Evolutionary conservation across 2,113 vertebrate species (phyloP), one percentile per base, ranked within the genome.

Genomic region (Proterorhinus semilunaris): DNA sequence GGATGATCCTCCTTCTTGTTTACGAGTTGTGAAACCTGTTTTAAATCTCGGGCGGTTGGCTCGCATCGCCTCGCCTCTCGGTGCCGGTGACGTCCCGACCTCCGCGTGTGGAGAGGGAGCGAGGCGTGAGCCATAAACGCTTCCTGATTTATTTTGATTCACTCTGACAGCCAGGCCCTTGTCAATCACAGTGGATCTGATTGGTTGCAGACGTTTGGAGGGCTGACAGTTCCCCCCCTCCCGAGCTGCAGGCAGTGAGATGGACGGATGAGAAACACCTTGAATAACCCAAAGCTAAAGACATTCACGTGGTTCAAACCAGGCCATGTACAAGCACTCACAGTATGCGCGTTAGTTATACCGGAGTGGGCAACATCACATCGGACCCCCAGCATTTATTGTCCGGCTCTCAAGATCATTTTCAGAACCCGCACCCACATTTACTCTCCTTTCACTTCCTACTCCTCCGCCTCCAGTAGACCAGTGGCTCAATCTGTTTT

Each of bases 141-240:
- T 55, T 55, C 53, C 53, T 55, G 53, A 21, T 55, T 17, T 27
- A 11, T 55, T 10, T 21, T 55, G 53, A 55, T 55, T 55, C 11
- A 55, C 53, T 11, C 17, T 27, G 53, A 55, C 53, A 55, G 53
- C 53, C 53, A 9, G 9, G 53, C 17, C 53, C 53, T 55, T 55
- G 53, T 55, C 53, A 55, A 55, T 55, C 53, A 55, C 53, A 9
- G 53, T 10, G 17, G 17, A 36, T 21, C 53, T 55, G 53, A 55
- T 55, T 55, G 53, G 53, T 55, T 55, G 11, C 53, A 55, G 53
- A 55, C 53, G 53, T 21, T 55, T 55, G 53, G 53, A 55, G 53
- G 11, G 53, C 8, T 55, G 53, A 55, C 53, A 55, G 53, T 55
- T 55, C 27, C 27, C 27, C 27, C 27, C 27, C 1, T n/a, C n/a